Evolutionary conservation across 2,888 invertebrate species (phyloP), one percentile per base, ranked within the genome.

Genomic region (Tipula lateralis): DNA sequence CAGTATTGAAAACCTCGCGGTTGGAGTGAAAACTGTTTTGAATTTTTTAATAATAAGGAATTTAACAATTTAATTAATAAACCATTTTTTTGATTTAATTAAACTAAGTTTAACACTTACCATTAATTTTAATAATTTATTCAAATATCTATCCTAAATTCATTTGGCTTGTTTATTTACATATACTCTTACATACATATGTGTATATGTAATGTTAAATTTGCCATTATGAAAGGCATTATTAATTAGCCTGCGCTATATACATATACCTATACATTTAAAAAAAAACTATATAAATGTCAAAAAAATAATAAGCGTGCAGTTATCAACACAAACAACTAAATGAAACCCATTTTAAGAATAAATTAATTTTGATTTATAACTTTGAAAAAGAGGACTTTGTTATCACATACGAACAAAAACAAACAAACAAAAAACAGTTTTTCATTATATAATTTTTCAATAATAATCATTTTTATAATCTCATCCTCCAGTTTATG

Each of bases 351-450:
- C 66, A 66, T 66, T 66, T 66, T 66, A 66, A 66, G 66, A 66
- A 66, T 66, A 66, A 66, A 66, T 66, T 66, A 66, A 66, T 66
- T 66, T 66, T 66, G 66, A 66, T 66, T 66, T 66, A 66, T 66
- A 66, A 66, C 66, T 66, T 66, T 19, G 24, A 66, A 66, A 66
- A 66, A 66, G 19, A 66, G 24, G 66, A 66, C 66, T 66, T 66
- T 66, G 66, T 66, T 66, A 66, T 66, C 66, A 66, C 66, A 66
- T 66, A 66, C 66, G 66, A 66, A 66, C 66, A 66, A 66, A 66
- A 66, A 66, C 24, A 66, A 66, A 66, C 66, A 66, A 24, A 66
- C 66, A 24, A 66, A 66, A 66, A 66, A 24, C 66, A 66, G 24
- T 66, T 66, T 66, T 66, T 66, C 66, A 66, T 66, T 66, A 66